Conservation (phyloP, 2,888 invertebrate genomes). For the Apodemia duryi region DNA sequence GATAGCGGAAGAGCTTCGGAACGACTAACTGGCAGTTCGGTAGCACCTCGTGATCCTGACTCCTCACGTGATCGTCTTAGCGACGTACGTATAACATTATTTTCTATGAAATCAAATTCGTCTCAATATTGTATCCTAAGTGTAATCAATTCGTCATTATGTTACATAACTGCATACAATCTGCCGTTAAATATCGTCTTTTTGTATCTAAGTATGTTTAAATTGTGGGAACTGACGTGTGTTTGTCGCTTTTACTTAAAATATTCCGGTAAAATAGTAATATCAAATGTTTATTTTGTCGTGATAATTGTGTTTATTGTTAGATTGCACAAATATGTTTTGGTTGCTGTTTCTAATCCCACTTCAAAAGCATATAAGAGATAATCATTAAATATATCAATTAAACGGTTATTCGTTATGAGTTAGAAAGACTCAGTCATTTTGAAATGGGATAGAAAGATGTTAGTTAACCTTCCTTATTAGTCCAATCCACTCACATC, state of each 20-base stretch:
- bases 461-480: slow-evolving; percentile 56
- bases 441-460: slow-evolving; percentile 48
- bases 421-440: background rate
- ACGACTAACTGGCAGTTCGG: slow-evolving; percentile 87
- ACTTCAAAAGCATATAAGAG: background rate
- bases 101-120: background rate
- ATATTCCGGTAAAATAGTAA: slow-evolving; percentile 1
- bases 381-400: too few relatives aligned
- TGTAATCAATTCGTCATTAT: slow-evolving; percentile 14
- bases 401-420: background rate
- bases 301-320: slow-evolving; percentile 23
- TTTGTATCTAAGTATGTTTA: slow-evolving; percentile 16
- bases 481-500: slow-evolving; percentile 73
- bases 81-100: slow-evolving; percentile 83
- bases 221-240: slow-evolving; percentile 14
- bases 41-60: slow-evolving; percentile 87
- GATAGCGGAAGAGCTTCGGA: slow-evolving; percentile 91
- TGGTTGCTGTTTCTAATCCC: slow-evolving; percentile 25
- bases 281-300: slow-evolving; percentile 12
- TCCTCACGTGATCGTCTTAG: slow-evolving; percentile 91
- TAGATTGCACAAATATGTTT: slow-evolving; percentile 24
- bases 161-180: slow-evolving; percentile 12
- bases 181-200: slow-evolving; percentile 14
- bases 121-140: slow-evolving; percentile 3
- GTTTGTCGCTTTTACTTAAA: slow-evolving; percentile 15